Conservation (phyloP, 2,888 invertebrate species). For the Ormyrus pomaceus region DNA sequence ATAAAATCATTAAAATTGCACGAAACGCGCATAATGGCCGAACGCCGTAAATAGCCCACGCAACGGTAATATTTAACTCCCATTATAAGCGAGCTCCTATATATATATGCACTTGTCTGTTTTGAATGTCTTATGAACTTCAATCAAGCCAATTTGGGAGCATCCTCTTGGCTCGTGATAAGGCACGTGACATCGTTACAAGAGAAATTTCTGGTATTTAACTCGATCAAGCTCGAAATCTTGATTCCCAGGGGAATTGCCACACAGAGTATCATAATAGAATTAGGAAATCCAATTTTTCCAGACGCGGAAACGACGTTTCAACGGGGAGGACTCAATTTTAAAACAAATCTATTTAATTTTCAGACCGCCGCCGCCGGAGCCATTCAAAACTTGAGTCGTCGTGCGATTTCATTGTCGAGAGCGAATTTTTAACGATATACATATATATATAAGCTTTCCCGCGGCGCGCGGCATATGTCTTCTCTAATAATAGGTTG, state of each 20-base stretch:
- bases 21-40: no score
- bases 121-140: conserved; percentile 42
- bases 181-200: conserved; percentile 45
- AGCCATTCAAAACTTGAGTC: no score
- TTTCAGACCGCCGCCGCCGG: not conserved
- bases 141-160: conserved; percentile 45
- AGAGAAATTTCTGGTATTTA: conserved; percentile 50
- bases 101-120: conserved; percentile 11
- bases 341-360: not conserved
- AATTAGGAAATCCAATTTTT: conserved; percentile 25
- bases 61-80: no score
- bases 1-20: no score
- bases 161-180: conserved; percentile 15
- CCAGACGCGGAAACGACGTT: not conserved
- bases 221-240: conserved; percentile 49
- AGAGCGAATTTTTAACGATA: no score
- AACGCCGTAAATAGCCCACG: no score
- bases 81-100: no score
- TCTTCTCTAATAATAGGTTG: conserved; percentile 16
- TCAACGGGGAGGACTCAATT: not conserved
- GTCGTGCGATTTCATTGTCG: no score
- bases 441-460: no score
- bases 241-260: conserved; percentile 12
- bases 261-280: not conserved
- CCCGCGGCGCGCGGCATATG: not conserved